Conservation (phyloP, 2,888 invertebrate genomes). For the Cephus runcator region DNA sequence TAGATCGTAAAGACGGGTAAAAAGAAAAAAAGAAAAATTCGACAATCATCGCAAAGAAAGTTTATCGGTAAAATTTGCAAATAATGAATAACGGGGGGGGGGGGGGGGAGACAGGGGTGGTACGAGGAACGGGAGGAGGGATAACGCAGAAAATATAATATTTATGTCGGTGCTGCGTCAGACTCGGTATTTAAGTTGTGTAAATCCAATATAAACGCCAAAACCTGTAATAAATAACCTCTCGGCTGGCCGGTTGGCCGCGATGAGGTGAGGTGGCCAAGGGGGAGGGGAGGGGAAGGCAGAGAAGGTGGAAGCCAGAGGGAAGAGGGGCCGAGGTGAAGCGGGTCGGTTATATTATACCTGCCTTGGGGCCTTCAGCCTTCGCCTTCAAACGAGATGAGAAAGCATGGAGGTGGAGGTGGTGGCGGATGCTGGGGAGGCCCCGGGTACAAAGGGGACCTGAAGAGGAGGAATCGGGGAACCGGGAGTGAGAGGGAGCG, state of each 20-base stretch:
- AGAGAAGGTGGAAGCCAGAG: constrained; percentile 8
- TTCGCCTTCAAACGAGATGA: constrained; percentile 59
- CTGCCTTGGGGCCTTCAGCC: constrained; percentile 53
- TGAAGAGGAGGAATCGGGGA: constrained; percentile 4
- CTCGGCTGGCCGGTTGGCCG: constrained; percentile 40
- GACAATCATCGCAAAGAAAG: no score
- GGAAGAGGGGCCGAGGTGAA: constrained; percentile 15
- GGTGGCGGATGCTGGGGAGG: constrained; percentile 21
- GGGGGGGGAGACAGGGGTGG: no score
- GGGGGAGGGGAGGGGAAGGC: neutral
- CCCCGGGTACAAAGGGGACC: constrained; percentile 8
- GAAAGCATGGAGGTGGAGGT: constrained; percentile 44
- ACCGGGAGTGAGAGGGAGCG: constrained; percentile 13
- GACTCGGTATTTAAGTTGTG: constrained; percentile 62
- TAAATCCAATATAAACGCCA: constrained; percentile 64
- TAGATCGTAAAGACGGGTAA: no score
- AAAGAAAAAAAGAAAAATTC: no score
- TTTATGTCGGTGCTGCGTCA: constrained; percentile 58
- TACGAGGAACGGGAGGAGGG: no score
- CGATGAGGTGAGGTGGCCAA: constrained; percentile 8
- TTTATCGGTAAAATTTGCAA: no score
- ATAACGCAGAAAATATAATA: constrained; percentile 52
- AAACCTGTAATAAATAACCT: constrained; percentile 62
- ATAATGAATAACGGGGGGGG: no score
- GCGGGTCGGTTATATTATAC: constrained; percentile 53